Percentiles rank a stretch among this genome's conserved stretches.
phyloP scores from a whole-genome alignment of 2,797 vertebrate genomes.

The Pogoniulus pusillus region DNA sequence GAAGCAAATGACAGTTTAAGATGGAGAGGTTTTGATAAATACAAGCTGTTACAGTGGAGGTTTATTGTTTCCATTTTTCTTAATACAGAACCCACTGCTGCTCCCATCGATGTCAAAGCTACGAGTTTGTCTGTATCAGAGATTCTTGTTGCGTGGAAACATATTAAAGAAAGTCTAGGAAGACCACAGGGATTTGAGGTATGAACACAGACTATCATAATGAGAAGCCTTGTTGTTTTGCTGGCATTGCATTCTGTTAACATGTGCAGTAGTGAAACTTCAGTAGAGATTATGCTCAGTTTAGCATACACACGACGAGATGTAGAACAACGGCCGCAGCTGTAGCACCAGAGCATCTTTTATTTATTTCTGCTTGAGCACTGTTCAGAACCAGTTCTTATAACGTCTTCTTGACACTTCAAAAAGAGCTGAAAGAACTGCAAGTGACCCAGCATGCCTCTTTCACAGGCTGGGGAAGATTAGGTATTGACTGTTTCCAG shows the following conservation, averaged over 20 bases:
- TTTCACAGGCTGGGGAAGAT: conserved; percentile 22
- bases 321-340: not conserved
- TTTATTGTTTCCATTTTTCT: conserved; percentile 69
- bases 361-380: conserved; percentile 39
- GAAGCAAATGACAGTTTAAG: conserved; percentile 24
- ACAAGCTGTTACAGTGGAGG: not conserved
- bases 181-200: conserved; percentile 95
- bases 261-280: conserved; percentile 22
- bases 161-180: conserved; percentile 89
- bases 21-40: conserved; percentile 32
- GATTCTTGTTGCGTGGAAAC: conserved; percentile 90
- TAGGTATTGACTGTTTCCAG: conserved; percentile 49
- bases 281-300: not conserved
- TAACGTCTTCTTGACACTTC: conserved; percentile 7
- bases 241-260: not conserved
- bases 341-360: not conserved
- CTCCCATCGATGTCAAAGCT: conserved; percentile 89
- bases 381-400: not conserved
- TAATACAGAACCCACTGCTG: conserved; percentile 89
- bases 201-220: conserved; percentile 61
- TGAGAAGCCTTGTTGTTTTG: conserved; percentile 43
- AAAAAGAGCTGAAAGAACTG: conserved; percentile 13
- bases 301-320: not conserved
- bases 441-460: conserved; percentile 20
- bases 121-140: conserved; percentile 90